A percentile compares a stretch with the other conserved stretches of the same genome.
Conservation (phyloP, 2,888 invertebrate species). For the Scelioninae gen. 1 region DNA sequence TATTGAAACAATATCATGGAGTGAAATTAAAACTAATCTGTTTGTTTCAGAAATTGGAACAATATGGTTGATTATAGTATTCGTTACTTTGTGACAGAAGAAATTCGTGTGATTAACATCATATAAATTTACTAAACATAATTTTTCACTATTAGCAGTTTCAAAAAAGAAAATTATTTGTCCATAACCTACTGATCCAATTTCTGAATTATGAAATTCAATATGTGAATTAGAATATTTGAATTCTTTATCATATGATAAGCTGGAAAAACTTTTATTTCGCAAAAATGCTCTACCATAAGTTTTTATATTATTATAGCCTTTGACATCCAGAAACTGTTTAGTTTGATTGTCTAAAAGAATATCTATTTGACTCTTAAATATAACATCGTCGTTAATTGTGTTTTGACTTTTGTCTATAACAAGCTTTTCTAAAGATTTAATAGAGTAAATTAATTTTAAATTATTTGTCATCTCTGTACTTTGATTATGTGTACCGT, state of each 20-base stretch:
- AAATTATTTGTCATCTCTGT: slow-evolving; percentile 70
- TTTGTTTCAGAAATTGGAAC: slow-evolving; percentile 2
- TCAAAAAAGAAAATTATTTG: background rate
- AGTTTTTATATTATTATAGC: background rate
- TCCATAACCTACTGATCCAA: slow-evolving; percentile 1
- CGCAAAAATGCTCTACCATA: slow-evolving; percentile 2
- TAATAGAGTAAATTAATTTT: slow-evolving; percentile 61
- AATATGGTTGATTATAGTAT: background rate
- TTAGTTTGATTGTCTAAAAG: background rate
- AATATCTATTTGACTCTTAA: too few relatives aligned
- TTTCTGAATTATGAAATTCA: slow-evolving; percentile 5
- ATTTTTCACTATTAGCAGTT: background rate
- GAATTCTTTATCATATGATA: background rate
- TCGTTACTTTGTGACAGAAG: slow-evolving; percentile 1
- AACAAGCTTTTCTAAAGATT: slow-evolving; percentile 26
- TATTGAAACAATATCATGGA: background rate
- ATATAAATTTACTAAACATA: background rate
- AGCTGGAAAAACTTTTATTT: slow-evolving; percentile 9
- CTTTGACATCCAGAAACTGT: background rate
- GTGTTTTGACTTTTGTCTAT: too few relatives aligned
- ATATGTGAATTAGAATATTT: slow-evolving; percentile 19
- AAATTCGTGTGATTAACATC: background rate
- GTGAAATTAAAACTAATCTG: background rate
- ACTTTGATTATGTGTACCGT: slow-evolving; percentile 67
- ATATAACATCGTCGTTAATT: too few relatives aligned